These are phyloP conservation scores for Drosophila persimilis DNA, from an alignment of 1,140 invertebrate genomes.

Conservation along the genomic window DNA sequence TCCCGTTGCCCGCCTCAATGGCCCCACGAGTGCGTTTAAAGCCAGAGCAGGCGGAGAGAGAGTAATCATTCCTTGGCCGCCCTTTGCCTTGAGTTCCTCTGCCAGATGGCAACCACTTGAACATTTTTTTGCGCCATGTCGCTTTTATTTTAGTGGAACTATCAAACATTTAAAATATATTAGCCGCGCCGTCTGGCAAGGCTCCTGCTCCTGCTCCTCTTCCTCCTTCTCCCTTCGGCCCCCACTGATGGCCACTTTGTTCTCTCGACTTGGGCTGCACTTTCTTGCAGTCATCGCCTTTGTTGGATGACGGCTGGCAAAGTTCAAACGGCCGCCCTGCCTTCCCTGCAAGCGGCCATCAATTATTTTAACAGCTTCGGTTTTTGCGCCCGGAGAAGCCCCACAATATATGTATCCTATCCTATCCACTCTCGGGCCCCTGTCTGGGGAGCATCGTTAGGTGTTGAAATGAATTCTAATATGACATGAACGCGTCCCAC, in stretches of 20 bases:
- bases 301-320: slow-evolving; percentile 36
- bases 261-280: slow-evolving; percentile 64
- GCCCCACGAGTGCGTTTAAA: slow-evolving; percentile 72
- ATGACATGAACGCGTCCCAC: slow-evolving; percentile 47
- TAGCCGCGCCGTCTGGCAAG: slow-evolving; percentile 53
- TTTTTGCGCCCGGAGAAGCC: slow-evolving; percentile 31
- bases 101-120: slow-evolving; percentile 65
- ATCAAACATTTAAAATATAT: slow-evolving; percentile 82
- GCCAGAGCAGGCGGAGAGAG: slow-evolving; percentile 14
- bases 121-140: slow-evolving; percentile 57
- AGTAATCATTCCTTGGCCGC: slow-evolving; percentile 18
- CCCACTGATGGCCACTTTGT: slow-evolving; percentile 70
- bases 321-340: slow-evolving; percentile 70
- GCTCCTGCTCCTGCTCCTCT: neutral
- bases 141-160: slow-evolving; percentile 75
- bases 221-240: slow-evolving; percentile 4
- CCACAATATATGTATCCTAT: slow-evolving; percentile 44
- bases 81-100: neutral
- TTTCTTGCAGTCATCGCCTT: slow-evolving; percentile 46
- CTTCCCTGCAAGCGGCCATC: slow-evolving; percentile 71
- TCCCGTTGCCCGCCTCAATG: slow-evolving; percentile 58
- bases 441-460: slow-evolving; percentile 24
- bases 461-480: slow-evolving; percentile 75
- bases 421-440: slow-evolving; percentile 26
- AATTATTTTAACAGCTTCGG: slow-evolving; percentile 78